Percentiles rank a stretch among this genome's conserved stretches.
Conservation (phyloP, 2,797 vertebrate genomes). For the Corythornis leucogaster region DNA sequence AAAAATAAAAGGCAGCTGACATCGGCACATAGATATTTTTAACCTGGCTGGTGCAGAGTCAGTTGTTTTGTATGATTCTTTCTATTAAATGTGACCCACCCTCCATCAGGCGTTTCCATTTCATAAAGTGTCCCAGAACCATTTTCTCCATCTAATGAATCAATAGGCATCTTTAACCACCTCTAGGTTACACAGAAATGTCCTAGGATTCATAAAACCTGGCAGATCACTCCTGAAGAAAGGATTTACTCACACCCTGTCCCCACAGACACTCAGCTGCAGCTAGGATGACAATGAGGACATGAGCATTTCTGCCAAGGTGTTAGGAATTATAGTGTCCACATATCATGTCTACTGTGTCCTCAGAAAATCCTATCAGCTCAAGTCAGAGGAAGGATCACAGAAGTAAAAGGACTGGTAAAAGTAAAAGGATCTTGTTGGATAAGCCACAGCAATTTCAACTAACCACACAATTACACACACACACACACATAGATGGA, state of each 20-base stretch:
- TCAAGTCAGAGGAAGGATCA: neutral
- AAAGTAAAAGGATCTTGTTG: neutral
- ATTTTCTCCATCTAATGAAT: neutral
- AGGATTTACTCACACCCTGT: neutral
- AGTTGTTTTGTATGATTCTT: neutral
- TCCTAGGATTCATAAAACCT: neutral
- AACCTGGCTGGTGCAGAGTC: neutral
- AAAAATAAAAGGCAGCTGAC: slow-evolving; percentile 17
- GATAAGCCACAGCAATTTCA: neutral
- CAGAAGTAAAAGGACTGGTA: neutral
- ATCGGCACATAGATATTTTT: neutral
- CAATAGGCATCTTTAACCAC: neutral
- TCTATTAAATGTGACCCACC: neutral
- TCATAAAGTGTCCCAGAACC: neutral
- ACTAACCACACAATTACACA: neutral
- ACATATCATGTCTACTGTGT: neutral
- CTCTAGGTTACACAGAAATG: neutral
- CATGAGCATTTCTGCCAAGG: neutral
- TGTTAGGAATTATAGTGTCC: neutral
- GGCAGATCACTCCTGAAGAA: neutral
- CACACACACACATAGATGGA: neutral
- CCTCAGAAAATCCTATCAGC: neutral
- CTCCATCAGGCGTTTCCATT: neutral
- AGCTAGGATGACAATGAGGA: neutral
- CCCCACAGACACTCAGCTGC: neutral